Base-by-base conservation (phyloP, 1,140 invertebrate genomes). In the Drosophila pseudoananassae region DNA sequence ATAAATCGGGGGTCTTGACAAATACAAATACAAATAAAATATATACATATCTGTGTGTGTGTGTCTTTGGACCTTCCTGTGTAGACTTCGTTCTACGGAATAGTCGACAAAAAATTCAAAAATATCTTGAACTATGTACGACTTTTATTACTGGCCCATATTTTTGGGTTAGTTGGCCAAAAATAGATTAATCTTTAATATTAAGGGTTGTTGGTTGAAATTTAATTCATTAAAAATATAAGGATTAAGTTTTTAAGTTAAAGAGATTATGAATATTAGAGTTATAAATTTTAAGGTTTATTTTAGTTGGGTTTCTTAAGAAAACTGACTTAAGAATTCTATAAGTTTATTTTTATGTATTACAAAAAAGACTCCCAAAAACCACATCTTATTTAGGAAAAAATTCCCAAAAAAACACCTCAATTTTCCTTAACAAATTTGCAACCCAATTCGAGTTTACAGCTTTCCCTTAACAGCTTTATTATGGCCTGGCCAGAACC, bases 401-500 rank as follows among this genome's bases (percentile, higher is more conserved):
- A 14, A 43, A 27, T 27, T 6, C 38, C 38, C 14, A 17, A 17
- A 8, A 45, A 45, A 17, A 7, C 20, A 14, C n/a, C 4, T 8
- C 1, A 17, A 29, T 43, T 43, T 43, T 53, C 33, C 1, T 61
- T 63, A 33, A 20, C 46, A 50, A 36, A 64, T 64, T 66, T 66
- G 63, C 63, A 64, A 43, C 58, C 58, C 58, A 66, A 64, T 63
- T 63, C 25, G 23, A 33, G 36, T 52, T 66, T 64, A 8, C 40
- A 63, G 9, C 81, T 84, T 84, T 84, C 81, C 77, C 81, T 71
- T 53, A 72, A 80, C 81, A 84, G 68, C 82, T 84, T 81, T 84
- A 81, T 77, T 80, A 84, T 59, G 46, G 58, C 47, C 33, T n/a
- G 33, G 33, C 33, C 33, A 36, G 33, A 36, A 36, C 33, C 33